Evolutionary conservation across 2,888 invertebrate species (phyloP).

Genomic region (Hecatera dysodea): DNA sequence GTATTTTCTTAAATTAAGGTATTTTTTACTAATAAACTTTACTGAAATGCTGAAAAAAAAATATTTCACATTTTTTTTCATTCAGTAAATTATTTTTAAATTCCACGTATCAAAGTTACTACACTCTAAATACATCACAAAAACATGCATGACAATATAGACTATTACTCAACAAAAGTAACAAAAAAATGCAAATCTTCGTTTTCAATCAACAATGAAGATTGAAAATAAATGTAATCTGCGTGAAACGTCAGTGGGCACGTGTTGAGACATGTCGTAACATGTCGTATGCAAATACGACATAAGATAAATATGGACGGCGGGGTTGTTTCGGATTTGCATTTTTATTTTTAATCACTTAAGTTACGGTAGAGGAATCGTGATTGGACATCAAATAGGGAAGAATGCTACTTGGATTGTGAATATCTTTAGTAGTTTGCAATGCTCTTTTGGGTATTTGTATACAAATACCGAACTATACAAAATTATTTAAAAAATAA

Average conservation of each 20-base stretch:
- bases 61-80: too few relatives aligned
- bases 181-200: slow-evolving; percentile 60
- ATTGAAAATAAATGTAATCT: slow-evolving; percentile 88
- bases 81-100: not conserved
- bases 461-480: too few relatives aligned
- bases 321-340: slow-evolving; percentile 65
- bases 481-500: too few relatives aligned
- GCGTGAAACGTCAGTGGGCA: slow-evolving; percentile 76
- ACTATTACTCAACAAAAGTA: slow-evolving; percentile 41
- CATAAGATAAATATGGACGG: slow-evolving; percentile 70
- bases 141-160: slow-evolving; percentile 24
- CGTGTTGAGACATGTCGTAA: slow-evolving; percentile 73
- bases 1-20: too few relatives aligned
- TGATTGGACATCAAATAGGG: not conserved
- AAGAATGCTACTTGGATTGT: not conserved
- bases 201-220: slow-evolving; percentile 73
- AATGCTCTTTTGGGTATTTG: not conserved
- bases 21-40: too few relatives aligned
- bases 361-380: slow-evolving; percentile 8
- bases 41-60: too few relatives aligned
- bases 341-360: slow-evolving; percentile 61
- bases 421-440: not conserved
- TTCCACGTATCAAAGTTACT: not conserved
- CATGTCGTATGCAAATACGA: slow-evolving; percentile 78
- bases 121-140: slow-evolving; percentile 18